Conservation (phyloP, 2,888 invertebrate species). For the Seira ritae region DNA sequence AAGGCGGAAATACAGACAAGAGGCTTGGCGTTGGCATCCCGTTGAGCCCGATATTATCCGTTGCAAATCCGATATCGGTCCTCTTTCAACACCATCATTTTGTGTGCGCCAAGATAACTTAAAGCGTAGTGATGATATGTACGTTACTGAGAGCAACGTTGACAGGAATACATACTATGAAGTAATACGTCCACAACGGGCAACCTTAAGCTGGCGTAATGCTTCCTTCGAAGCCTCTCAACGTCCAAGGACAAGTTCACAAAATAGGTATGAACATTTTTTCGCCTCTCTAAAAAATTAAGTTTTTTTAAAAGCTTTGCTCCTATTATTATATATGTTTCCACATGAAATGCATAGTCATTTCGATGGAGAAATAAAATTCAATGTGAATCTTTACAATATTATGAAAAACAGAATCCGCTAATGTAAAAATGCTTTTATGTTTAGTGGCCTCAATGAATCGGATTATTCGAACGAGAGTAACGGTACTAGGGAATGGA, state of each 20-base stretch:
- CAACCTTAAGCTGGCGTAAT: constrained; percentile 42
- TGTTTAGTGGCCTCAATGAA: background rate
- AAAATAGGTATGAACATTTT: too few species aligned
- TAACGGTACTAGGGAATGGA: background rate
- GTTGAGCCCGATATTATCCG: background rate
- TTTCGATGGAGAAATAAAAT: too few species aligned
- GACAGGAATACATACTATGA: background rate
- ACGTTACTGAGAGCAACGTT: constrained; percentile 17
- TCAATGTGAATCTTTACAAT: too few species aligned
- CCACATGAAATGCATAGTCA: too few species aligned
- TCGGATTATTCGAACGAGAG: background rate
- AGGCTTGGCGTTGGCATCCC: constrained; percentile 15
- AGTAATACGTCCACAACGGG: background rate
- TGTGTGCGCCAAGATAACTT: constrained; percentile 38
- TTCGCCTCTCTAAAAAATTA: too few species aligned
- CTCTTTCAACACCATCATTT: constrained; percentile 25
- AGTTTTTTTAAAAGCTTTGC: too few species aligned
- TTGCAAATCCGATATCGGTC: constrained; percentile 7
- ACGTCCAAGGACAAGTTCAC: too few species aligned
- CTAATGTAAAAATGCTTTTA: too few species aligned
- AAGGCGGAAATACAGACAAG: background rate
- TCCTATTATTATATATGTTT: too few species aligned
- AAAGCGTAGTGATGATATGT: constrained; percentile 9
- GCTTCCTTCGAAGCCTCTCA: background rate
- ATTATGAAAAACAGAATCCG: too few species aligned